Evolutionary conservation across 2,113 vertebrate genomes (phyloP), one percentile per base, ranked within the genome.

Genomic region (Pterophyllum scalare): DNA sequence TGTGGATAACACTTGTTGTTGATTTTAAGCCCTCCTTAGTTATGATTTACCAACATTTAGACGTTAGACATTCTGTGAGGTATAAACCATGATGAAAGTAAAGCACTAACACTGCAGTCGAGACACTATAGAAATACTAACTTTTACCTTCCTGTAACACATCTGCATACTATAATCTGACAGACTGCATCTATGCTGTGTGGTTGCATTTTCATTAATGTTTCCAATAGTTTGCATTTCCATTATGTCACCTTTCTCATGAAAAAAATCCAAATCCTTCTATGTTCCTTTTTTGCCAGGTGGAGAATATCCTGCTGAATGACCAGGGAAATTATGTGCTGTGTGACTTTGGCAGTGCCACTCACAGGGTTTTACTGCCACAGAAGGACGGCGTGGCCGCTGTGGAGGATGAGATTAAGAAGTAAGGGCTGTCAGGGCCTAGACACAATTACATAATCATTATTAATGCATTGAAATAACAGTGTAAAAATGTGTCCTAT

Each of bases 401-500:
- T 12, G 98, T 99, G 90, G 98, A 99, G 95, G 98, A 99, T 80
- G 98, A 99, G 94, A 99, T 99, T 87, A 98, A 98, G 90, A 99
- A 98, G 98, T 99, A 95, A 95, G 89, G 58, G 5, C 12, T 56
- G 33, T 11, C 43, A 49, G 49, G 28, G 49, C 43, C 43, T 70
- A 24, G 13, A 70, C 15, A 15, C 65, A 12, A 24, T 70, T 49
- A 1, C 26, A 4, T 52, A 9, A 7, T 24, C 14, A 2, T 46
- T 67, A 43, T 26, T 24, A 67, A 11, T 26, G 38, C 0, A 46
- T 67, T 46, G 52, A n/a, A n/a, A n/a, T n/a, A 12, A n/a, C 20
- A 22, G 54, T 56, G 54, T 57, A 49, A 1, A 49, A 49, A 67
- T 19, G 22, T 67, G 22, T 67, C 64, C 14, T 67, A 4, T 46